Conservation (phyloP, 2,797 vertebrate species). For the Rhabdophis nuchalis region DNA sequence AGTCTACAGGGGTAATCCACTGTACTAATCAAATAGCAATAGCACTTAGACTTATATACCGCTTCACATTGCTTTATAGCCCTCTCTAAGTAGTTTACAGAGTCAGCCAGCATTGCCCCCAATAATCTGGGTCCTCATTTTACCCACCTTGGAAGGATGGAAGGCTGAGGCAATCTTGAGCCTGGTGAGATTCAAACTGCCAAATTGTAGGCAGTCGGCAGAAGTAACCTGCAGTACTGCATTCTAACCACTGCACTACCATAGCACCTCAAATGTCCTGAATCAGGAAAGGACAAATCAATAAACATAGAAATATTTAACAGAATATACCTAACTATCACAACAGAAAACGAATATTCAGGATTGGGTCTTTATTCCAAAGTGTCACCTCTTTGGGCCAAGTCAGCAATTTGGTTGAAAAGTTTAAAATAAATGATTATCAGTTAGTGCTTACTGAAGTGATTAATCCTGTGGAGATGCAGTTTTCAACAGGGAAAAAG, state of each 20-base stretch:
- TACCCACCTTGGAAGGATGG: too few relatives aligned
- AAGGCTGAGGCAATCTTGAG: too few relatives aligned
- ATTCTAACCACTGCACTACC: too few relatives aligned
- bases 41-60: too few relatives aligned
- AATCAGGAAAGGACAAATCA: not conserved
- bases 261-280: not conserved
- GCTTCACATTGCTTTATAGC: too few relatives aligned
- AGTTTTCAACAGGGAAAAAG: not conserved
- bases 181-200: too few relatives aligned
- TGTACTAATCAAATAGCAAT: not conserved
- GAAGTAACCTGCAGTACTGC: too few relatives aligned
- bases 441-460: not conserved
- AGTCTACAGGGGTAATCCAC: not conserved
- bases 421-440: conserved; percentile 16
- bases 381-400: not conserved
- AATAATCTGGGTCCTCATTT: too few relatives aligned
- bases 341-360: conserved; percentile 14
- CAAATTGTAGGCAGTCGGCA: too few relatives aligned
- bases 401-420: conserved; percentile 10
- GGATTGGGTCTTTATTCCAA: not conserved
- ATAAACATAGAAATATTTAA: not conserved
- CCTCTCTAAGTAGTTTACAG: too few relatives aligned
- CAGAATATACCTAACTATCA: not conserved
- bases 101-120: too few relatives aligned
- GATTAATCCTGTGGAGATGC: not conserved